Evolutionary conservation across 1,140 invertebrate genomes (phyloP), one percentile per base, ranked within the genome.

Genomic region (Diorhabda elongata): DNA sequence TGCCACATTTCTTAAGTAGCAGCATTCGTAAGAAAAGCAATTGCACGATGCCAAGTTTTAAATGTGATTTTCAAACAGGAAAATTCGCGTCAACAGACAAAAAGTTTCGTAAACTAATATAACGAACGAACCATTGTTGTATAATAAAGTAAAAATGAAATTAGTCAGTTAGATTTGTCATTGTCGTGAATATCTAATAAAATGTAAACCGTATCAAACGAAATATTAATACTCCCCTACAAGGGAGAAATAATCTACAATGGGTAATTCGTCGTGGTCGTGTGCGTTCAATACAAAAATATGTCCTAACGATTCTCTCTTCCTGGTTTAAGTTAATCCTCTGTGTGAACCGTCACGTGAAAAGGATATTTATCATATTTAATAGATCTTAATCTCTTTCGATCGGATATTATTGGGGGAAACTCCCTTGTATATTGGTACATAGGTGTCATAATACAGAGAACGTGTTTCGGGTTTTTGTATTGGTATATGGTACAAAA

Each of bases 301-400:
- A 44, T 43, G 59, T 60, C 58, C 65, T 41, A 60, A 41, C 65
- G 44, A 43, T 42, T 60, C 44, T 26, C 44, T 67, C 65, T 67
- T 67, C 65, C 65, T 42, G 65, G 65, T 60, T 67, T 45, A 60
- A 67, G 57, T 67, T 67, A 60, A 67, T 67, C 65, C 63, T 42
- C 68, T 44, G 61, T 69, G 68, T 44, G 68, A 69, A 69, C 63
- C 64, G 11, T 42, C 68, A 69, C 59, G 60, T 69, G 68, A 44
- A 64, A 42, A 60, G 57, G 43, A 64, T 69, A 69, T 69, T 69
- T 69, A 64, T 64, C 58, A 69, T 69, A 69, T 69, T 64, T 69
- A 60, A 69, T 69, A 69, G 68, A 69, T 69, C 47, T 43, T 69
- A 69, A 69, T 69, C 68, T 64, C 57, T 43, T 58, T 42, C n/a